Conservation (phyloP, 2,113 vertebrate species). For the Cyanoliseus patagonus region DNA sequence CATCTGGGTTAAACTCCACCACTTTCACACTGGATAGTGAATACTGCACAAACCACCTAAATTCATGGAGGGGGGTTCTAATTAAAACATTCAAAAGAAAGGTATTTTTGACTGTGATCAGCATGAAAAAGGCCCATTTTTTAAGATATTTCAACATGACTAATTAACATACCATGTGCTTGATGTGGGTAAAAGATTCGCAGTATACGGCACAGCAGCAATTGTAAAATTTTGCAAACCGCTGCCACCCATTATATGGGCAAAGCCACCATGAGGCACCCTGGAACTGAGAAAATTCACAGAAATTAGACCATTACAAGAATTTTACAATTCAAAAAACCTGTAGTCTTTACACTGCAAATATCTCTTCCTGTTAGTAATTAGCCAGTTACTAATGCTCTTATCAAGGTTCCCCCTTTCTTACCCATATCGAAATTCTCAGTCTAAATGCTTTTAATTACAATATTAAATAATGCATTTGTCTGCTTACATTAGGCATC, state of each 20-base stretch:
- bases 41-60: neutral
- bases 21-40: neutral
- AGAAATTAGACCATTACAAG: neutral
- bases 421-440: neutral
- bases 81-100: neutral
- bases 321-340: neutral
- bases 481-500: neutral
- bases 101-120: neutral
- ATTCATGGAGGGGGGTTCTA: neutral
- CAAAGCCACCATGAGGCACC: constrained; percentile 97
- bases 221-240: constrained; percentile 97
- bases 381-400: neutral
- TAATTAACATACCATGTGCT: constrained; percentile 89
- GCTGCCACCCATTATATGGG: constrained; percentile 95
- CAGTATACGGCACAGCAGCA: constrained; percentile 91
- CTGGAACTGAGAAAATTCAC: constrained; percentile 84
- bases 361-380: neutral
- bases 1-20: neutral
- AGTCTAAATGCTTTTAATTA: neutral
- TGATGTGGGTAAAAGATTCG: constrained; percentile 93
- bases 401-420: neutral
- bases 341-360: neutral
- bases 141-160: neutral
- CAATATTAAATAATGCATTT: neutral
- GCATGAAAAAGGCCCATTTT: neutral